Percentiles rank a stretch among this genome's conserved stretches.
These are phyloP conservation scores for Drosophila cracens DNA, from an alignment of 2,888 invertebrate genomes.

Conservation along the genomic window DNA sequence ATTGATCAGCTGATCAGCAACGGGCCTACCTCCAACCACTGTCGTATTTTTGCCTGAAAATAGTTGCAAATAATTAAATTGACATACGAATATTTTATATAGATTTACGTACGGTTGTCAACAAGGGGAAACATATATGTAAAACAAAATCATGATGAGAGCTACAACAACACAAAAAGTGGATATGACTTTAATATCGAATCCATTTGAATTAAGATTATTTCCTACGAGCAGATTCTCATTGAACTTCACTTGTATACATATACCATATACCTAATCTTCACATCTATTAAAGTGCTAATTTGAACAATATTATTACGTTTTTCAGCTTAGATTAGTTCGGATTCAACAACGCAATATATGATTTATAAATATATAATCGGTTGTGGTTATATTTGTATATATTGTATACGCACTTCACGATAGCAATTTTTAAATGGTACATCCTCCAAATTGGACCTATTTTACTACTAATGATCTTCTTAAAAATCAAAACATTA, in stretches of 20 bases:
- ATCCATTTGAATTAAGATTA: neutral
- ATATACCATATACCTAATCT: neutral
- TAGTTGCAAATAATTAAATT: conserved; percentile 47
- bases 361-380: neutral
- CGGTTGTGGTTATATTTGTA: neutral
- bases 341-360: neutral
- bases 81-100: conserved; percentile 38
- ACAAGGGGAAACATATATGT: conserved; percentile 9
- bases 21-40: conserved; percentile 90
- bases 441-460: neutral
- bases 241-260: neutral
- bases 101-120: conserved; percentile 10
- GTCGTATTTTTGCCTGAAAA: conserved; percentile 91
- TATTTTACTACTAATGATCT: neutral
- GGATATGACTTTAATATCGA: neutral
- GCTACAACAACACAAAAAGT: neutral
- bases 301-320: neutral
- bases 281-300: neutral
- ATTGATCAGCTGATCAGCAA: conserved; percentile 30
- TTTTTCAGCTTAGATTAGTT: neutral
- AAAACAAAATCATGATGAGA: conserved; percentile 8
- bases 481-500: neutral
- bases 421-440: neutral
- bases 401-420: neutral
- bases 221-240: neutral